These are phyloP conservation scores for Psophia crepitans DNA, from an alignment of 2,113 vertebrate genomes.

Conservation along the genomic window DNA sequence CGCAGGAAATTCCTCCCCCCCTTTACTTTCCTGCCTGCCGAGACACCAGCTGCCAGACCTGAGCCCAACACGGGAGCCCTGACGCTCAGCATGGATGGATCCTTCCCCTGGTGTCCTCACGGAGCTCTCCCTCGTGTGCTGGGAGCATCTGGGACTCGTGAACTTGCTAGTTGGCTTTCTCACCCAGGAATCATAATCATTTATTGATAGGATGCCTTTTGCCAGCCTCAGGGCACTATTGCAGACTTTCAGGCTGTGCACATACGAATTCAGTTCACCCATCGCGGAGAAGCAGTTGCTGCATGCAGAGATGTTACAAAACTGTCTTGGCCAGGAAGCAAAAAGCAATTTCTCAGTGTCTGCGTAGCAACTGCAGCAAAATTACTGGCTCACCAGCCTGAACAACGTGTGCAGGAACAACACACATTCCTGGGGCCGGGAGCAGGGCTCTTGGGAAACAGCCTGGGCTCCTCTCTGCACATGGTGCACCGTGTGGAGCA, in stretches of 20 bases:
- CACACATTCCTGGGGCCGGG: fast-evolving
- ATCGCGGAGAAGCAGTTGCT: neutral
- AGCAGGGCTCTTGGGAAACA: neutral
- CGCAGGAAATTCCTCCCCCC: neutral
- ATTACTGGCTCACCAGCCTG: neutral
- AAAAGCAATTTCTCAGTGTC: neutral
- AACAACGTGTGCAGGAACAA: neutral
- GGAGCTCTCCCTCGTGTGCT: neutral
- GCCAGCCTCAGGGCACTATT: neutral
- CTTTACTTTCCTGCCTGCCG: neutral
- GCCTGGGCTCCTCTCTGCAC: fast-evolving
- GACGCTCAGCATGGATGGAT: fast-evolving
- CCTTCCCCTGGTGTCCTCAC: neutral
- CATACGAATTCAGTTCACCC: neutral
- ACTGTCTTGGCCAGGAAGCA: neutral
- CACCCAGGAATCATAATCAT: neutral
- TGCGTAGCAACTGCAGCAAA: neutral
- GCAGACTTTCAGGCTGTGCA: neutral
- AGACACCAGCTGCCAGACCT: neutral
- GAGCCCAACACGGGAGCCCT: fast-evolving
- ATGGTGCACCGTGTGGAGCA: fast-evolving
- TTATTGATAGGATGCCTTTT: slow-evolving; percentile 30
- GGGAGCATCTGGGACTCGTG: neutral
- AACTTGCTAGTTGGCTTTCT: neutral
- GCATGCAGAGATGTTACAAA: neutral